Evolutionary conservation across 2,797 vertebrate genomes (phyloP), one percentile per base, ranked within the genome.

Genomic region (Euphonia xanthogaster): DNA sequence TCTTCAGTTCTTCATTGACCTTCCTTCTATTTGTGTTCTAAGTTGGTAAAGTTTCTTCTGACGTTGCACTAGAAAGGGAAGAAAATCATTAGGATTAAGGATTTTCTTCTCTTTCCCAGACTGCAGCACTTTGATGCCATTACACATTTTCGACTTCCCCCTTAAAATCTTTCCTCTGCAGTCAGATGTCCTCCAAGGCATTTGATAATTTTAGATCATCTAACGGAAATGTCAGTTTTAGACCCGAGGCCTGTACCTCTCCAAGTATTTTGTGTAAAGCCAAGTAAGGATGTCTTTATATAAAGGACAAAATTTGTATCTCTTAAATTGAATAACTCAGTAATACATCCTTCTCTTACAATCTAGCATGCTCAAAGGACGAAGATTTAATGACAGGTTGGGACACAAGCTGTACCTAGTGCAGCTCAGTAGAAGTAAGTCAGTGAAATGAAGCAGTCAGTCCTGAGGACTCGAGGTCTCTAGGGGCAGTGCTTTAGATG

Each of bases 181-280:
- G 47, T 74, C 68, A 90, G 50, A 66, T 88, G 50, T 57, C 37
- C 87, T 96, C 68, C 7, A 4, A 91, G 82, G 85, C 70, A 81
- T 55, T 93, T 78, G 73, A 47, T 94, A 91, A 91, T 94, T 97
- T 96, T 91, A 91, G 91, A 55, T 80, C 6, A 0, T 76, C 72
- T 84, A 28, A 76, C 0, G 0, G 66, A 72, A 80, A 93, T 90
- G 89, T 91, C 94, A 91, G 68, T 68, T 92, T 80, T 81, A 88
- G 62, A 86, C 88, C 44, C 37, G 66, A 92, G 62, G 83, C 82
- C 25, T 75, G 55, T 93, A 62, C 28, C 22, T 77, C 78, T 93
- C 50, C 17, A 68, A 88, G 37, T 66, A 63, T 50, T 88, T 75
- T 94, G 21, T 73, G 30, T 78, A 81, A 83, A 54, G 66, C 67